Percentiles rank a stretch among this genome's conserved stretches.
These are phyloP conservation scores for Urocyon cinereoargenteus DNA, from an alignment of 2,797 vertebrate species.

Conservation along the genomic window DNA sequence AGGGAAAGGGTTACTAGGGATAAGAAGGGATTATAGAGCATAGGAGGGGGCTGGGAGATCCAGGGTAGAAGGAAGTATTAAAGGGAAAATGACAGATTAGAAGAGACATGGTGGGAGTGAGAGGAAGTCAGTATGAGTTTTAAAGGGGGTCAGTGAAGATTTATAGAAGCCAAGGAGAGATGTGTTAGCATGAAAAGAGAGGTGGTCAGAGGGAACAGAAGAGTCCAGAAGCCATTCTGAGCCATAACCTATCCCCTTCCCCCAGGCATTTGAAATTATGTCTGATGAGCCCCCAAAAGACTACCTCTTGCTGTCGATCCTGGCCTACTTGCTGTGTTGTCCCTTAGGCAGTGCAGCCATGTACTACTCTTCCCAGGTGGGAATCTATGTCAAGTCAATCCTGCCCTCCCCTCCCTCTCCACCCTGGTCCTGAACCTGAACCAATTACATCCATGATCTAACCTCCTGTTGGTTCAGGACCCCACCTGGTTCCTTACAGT, in stretches of 20 bases:
- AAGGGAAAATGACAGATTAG: background rate
- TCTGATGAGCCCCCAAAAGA: background rate
- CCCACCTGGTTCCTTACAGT: background rate
- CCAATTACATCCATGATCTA: background rate
- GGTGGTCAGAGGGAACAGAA: background rate
- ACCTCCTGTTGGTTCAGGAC: background rate
- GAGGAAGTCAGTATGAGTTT: background rate
- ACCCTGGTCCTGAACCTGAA: background rate
- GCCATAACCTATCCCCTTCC: background rate
- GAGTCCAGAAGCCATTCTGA: background rate
- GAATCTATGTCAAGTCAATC: background rate
- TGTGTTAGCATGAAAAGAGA: background rate
- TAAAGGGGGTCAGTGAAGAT: background rate
- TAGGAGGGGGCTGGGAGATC: background rate
- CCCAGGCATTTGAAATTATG: slow-evolving; percentile 5
- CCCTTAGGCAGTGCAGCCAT: background rate
- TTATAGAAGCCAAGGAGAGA: background rate
- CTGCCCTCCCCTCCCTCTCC: background rate
- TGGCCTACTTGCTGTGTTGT: background rate
- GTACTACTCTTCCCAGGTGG: slow-evolving; percentile 5
- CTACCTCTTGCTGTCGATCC: background rate
- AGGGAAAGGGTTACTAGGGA: too few species aligned
- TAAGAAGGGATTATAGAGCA: too few species aligned
- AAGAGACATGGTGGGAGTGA: background rate
- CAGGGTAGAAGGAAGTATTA: background rate